Conservation (phyloP, 1,140 invertebrate genomes). For the Zaprionus kolodkinae region DNA sequence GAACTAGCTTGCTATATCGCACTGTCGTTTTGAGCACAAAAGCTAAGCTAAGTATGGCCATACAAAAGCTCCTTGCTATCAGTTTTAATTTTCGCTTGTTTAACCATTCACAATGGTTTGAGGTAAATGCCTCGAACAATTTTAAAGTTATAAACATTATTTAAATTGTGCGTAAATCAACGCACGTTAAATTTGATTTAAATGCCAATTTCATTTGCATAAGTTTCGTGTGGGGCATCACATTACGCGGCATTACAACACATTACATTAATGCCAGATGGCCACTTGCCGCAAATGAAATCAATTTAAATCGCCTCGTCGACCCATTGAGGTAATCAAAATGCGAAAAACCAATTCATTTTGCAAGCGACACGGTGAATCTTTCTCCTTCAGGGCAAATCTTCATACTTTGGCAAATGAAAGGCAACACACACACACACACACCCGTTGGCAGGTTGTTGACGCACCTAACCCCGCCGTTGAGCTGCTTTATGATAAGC, state of each 20-base stretch:
- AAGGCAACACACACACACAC: conserved; percentile 16
- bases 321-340: conserved; percentile 45
- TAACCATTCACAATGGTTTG: neutral
- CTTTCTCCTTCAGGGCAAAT: conserved; percentile 19
- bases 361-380: conserved; percentile 9
- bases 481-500: conserved; percentile 50
- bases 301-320: conserved; percentile 55
- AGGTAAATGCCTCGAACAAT: neutral
- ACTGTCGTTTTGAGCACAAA: neutral
- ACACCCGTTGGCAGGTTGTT: conserved; percentile 33
- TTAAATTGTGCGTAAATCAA: conserved; percentile 40
- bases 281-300: conserved; percentile 64
- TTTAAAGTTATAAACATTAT: neutral
- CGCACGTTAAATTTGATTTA: conserved; percentile 55
- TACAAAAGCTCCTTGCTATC: neutral
- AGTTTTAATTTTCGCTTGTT: neutral
- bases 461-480: conserved; percentile 50
- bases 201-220: conserved; percentile 66
- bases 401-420: conserved; percentile 3
- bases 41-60: neutral
- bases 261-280: conserved; percentile 62
- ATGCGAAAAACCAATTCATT: conserved; percentile 48
- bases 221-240: conserved; percentile 46
- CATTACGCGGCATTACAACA: conserved; percentile 31
- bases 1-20: neutral